These are phyloP conservation scores for Sceloporus undulatus DNA, from an alignment of 2,113 vertebrate genomes.

Conservation along the genomic window DNA sequence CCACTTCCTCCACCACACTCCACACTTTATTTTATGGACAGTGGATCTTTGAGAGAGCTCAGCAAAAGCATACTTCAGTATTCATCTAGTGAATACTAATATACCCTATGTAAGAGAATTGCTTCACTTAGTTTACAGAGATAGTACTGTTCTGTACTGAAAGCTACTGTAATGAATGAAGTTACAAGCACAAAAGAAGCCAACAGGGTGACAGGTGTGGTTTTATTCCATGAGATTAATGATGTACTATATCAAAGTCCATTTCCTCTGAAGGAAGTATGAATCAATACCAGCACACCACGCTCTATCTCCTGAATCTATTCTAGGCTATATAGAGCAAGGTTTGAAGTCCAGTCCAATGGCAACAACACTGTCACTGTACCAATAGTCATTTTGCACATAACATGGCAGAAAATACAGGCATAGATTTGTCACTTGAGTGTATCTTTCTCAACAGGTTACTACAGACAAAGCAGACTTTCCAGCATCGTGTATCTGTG, in stretches of 20 bases:
- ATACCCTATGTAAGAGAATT: conserved; percentile 10
- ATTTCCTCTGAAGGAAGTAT: conserved; percentile 12
- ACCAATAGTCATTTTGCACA: background rate
- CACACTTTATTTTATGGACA: conserved; percentile 34
- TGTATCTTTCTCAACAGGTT: background rate
- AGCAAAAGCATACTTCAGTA: conserved; percentile 39
- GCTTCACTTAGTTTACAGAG: conserved; percentile 4
- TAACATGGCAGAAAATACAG: background rate
- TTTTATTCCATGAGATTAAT: background rate
- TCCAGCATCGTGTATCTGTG: background rate
- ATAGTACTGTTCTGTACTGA: background rate
- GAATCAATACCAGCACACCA: background rate
- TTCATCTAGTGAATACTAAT: conserved; percentile 59
- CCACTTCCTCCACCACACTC: background rate
- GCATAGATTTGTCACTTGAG: background rate
- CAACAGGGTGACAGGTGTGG: background rate
- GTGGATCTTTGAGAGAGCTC: conserved; percentile 47
- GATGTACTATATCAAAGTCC: background rate
- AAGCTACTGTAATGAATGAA: conserved; percentile 27
- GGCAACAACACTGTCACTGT: background rate
- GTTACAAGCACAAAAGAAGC: conserved; percentile 16
- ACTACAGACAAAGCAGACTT: background rate
- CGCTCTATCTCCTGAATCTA: conserved; percentile 23
- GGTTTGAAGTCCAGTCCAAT: background rate
- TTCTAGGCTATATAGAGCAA: background rate